Evolutionary conservation across 2,113 vertebrate species (phyloP).

Genomic region (Zosterops japonicus): DNA sequence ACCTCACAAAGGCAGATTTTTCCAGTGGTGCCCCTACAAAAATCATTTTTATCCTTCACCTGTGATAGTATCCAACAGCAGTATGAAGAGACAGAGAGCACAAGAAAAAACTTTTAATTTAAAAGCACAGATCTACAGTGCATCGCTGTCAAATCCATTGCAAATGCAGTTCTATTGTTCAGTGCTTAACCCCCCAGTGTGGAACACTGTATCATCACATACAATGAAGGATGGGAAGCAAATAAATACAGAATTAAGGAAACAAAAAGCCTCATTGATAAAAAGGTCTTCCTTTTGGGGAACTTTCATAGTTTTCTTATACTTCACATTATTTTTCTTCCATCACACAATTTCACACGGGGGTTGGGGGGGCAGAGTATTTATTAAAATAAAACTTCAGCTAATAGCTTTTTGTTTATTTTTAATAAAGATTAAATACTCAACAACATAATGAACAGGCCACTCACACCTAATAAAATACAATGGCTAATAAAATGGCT

Average conservation of each 20-base stretch:
- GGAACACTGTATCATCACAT: neutral
- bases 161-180: neutral
- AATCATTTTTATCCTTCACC: neutral
- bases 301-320: neutral
- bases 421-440: neutral
- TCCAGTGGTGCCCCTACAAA: neutral
- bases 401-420: neutral
- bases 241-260: neutral
- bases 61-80: neutral
- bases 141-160: neutral
- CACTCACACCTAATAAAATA: neutral
- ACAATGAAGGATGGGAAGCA: neutral
- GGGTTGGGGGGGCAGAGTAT: accelerated
- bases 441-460: neutral
- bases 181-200: neutral
- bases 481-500: neutral
- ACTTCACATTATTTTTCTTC: neutral
- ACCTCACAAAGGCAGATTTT: neutral
- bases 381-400: neutral
- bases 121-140: neutral
- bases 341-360: neutral
- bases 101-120: neutral
- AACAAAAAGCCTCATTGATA: neutral
- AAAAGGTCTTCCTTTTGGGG: neutral
- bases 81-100: neutral